These are phyloP conservation scores for human (Homo sapiens) DNA, from an alignment of 2,113 vertebrate genomes.

Conservation along the genomic window DNA sequence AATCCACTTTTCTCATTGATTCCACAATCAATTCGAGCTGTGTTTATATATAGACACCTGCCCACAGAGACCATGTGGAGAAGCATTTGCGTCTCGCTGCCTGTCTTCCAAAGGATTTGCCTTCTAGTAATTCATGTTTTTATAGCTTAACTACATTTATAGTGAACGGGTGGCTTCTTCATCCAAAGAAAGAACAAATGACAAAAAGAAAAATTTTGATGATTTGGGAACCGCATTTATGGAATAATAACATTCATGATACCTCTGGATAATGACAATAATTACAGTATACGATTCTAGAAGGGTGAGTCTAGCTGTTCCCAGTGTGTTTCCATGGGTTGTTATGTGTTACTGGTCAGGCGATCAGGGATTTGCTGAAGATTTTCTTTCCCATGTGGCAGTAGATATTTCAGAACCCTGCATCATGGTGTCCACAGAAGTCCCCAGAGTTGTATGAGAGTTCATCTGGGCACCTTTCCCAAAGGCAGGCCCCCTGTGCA, in stretches of 20 bases:
- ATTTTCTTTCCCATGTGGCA: neutral
- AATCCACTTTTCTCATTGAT: neutral
- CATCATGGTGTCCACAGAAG: neutral
- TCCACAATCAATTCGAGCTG: neutral
- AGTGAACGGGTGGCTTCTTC: neutral
- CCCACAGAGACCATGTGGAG: neutral
- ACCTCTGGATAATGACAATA: neutral
- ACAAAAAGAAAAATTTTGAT: neutral
- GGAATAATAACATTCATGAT: neutral
- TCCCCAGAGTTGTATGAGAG: neutral
- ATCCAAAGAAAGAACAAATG: neutral
- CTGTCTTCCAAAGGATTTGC: neutral
- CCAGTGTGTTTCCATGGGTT: neutral
- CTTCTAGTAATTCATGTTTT: neutral
- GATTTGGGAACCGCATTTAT: neutral
- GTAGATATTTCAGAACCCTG: neutral
- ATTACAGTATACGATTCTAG: neutral
- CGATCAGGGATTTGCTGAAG: neutral
- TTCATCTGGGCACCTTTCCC: neutral
- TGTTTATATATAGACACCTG: constrained; percentile 39
- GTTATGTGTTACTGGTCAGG: neutral
- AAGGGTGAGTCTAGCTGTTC: neutral
- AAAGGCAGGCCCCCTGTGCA: neutral
- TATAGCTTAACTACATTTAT: neutral
- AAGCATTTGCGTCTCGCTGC: neutral